Evolutionary conservation across 2,888 invertebrate genomes (phyloP), one percentile per base, ranked within the genome.

Genomic region (Apoda limacodes): DNA sequence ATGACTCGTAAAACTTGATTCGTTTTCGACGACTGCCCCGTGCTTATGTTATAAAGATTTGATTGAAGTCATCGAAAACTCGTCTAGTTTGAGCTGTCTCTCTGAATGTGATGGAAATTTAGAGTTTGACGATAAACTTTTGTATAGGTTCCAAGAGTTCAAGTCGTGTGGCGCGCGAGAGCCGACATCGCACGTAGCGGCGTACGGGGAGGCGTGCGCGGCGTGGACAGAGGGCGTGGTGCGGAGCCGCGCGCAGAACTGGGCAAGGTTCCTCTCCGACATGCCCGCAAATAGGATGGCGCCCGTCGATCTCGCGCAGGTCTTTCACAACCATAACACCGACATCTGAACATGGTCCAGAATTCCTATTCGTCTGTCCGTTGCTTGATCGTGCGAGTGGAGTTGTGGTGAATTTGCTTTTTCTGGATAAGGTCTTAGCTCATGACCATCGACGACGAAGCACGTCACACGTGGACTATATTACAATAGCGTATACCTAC

Each of bases 261-360:
- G 90, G 72, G 89, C 90, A 12, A 81, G 92, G 5, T 75, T 72
- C 42, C 72, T 93, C 9, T 84, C 86, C 43, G 92, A 93, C 57
- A 87, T 87, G 48, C 92, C 93, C 2, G 87, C 91, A 13, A 93
- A 93, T 58, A 70, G 82, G 47, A 87, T 92, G 86, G 90, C 92
- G 1, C 93, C 93, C 1, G 82, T 86, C 2, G 84, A 85, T 40
- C 87, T 93, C 43, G 87, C 89, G 2, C 83, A 75, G 67, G 76
- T 72, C 20, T 1, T 12, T 11, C 11, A 9, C 9, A n/a, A n/a
- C n/a, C n/a, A n/a, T n/a, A n/a, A n/a, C n/a, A n/a, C n/a, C n/a
- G n/a, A n/a, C 11, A 86, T 49, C 71, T 55, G 26, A 75, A 83
- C 11, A 75, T 9, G 6, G 3, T 6, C 9, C 10, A 12, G 2